These are phyloP conservation scores for Panzeria rudis DNA, from an alignment of 2,888 invertebrate species.

Conservation along the genomic window DNA sequence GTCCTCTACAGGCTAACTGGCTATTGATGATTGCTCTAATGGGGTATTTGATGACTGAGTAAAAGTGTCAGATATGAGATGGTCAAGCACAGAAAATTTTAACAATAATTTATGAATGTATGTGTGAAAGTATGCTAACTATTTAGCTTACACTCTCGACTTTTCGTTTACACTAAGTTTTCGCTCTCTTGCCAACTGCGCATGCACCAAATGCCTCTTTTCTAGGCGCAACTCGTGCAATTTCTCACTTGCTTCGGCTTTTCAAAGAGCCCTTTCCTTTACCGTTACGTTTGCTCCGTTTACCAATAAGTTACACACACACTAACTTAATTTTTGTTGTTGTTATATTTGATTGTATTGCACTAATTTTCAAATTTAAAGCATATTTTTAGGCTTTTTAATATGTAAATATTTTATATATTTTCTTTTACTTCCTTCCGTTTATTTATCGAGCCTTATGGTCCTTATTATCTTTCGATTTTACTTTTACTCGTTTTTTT, in stretches of 20 bases:
- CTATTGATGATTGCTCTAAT: constrained; percentile 39
- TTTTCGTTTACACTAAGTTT: not conserved
- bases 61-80: constrained; percentile 14
- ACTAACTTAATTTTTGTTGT: constrained; percentile 30
- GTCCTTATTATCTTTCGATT: constrained; percentile 57
- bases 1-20: constrained; percentile 35
- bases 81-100: constrained; percentile 10
- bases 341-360: constrained; percentile 20
- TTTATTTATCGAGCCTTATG: constrained; percentile 67
- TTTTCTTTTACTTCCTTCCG: constrained; percentile 29
- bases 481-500: constrained; percentile 61
- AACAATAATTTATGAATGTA: constrained; percentile 20
- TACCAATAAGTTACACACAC: constrained; percentile 30
- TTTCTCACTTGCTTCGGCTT: constrained; percentile 24
- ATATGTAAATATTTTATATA: constrained; percentile 26
- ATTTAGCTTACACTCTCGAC: constrained; percentile 58
- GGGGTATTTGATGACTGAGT: constrained; percentile 33
- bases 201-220: constrained; percentile 4
- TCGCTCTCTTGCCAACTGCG: constrained; percentile 33
- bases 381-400: constrained; percentile 57
- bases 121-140: not conserved
- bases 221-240: constrained; percentile 12
- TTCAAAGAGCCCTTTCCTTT: constrained; percentile 33
- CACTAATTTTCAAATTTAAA: constrained; percentile 34
- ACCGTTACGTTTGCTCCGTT: constrained; percentile 48